Percentiles rank a stretch among this genome's conserved stretches.
These are phyloP conservation scores for Oscheius sp. DNA, from an alignment of 2,888 invertebrate species.

Conservation along the genomic window DNA sequence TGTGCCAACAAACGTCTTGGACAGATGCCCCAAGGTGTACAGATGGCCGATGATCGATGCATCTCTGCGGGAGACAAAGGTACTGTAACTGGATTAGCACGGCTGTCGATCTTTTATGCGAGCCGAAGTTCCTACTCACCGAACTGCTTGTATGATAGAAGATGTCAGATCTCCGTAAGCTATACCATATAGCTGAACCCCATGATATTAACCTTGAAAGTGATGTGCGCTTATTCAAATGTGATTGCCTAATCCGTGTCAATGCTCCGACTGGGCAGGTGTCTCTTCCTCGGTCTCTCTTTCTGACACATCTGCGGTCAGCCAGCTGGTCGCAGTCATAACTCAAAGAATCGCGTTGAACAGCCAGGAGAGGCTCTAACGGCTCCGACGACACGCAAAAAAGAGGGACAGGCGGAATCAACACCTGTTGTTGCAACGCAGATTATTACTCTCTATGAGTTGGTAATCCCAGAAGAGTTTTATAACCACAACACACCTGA, in stretches of 20 bases:
- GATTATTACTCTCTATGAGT: too few species aligned
- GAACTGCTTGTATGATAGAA: too few species aligned
- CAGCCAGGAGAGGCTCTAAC: slow-evolving; percentile 25
- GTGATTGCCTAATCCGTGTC: slow-evolving; percentile 24
- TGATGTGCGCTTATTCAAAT: slow-evolving; percentile 21
- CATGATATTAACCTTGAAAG: too few species aligned
- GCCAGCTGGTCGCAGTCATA: slow-evolving; percentile 29
- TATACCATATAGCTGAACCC: too few species aligned
- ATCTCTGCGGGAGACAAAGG: slow-evolving; percentile 32
- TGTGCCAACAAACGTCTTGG: slow-evolving; percentile 28
- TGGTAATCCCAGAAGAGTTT: too few species aligned
- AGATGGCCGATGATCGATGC: slow-evolving; percentile 34
- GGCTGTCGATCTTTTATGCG: slow-evolving; percentile 6
- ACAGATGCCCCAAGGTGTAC: slow-evolving; percentile 32
- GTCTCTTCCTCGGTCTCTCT: neutral
- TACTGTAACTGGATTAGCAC: slow-evolving; percentile 37
- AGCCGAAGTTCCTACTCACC: neutral
- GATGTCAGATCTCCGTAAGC: too few species aligned
- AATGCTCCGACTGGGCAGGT: slow-evolving; percentile 1
- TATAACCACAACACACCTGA: too few species aligned
- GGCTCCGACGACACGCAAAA: slow-evolving; percentile 22
- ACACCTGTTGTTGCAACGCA: too few species aligned
- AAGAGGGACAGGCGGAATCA: neutral
- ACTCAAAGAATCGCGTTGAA: slow-evolving; percentile 31
- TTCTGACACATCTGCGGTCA: slow-evolving; percentile 19